A percentile compares a stretch with the other conserved stretches of the same genome.
Evolutionary conservation across 2,888 invertebrate genomes (phyloP).

Genomic region (Ectemnius continuus): DNA sequence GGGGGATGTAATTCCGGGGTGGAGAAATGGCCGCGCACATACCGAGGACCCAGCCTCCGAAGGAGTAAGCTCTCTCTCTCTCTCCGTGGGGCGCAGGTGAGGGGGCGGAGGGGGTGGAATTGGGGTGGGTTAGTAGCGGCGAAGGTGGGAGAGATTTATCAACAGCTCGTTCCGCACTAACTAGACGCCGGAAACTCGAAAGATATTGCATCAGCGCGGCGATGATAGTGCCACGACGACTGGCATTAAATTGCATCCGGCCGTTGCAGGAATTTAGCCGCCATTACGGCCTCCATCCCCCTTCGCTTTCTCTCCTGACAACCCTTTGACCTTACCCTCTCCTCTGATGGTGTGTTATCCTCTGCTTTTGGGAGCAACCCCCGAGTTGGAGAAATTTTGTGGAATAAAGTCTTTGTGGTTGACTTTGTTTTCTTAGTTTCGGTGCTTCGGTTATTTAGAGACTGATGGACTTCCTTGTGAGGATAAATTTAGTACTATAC

Average conservation of each 20-base stretch:
- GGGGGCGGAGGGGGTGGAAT: slow-evolving; percentile 22
- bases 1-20: slow-evolving; percentile 75
- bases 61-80: neutral
- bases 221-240: slow-evolving; percentile 74
- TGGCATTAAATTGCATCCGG: slow-evolving; percentile 76
- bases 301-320: slow-evolving; percentile 14
- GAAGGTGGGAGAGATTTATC: slow-evolving; percentile 71
- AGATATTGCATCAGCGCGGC: slow-evolving; percentile 76
- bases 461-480: too few relatives aligned
- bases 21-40: slow-evolving; percentile 76
- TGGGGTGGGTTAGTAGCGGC: slow-evolving; percentile 22
- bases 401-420: too few relatives aligned
- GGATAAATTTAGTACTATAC: too few relatives aligned
- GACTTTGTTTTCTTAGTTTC: too few relatives aligned
- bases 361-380: too few relatives aligned
- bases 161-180: slow-evolving; percentile 76
- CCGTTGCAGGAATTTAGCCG: slow-evolving; percentile 73
- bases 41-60: slow-evolving; percentile 54
- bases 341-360: neutral
- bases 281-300: slow-evolving; percentile 60
- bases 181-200: slow-evolving; percentile 75
- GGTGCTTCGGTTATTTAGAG: too few relatives aligned
- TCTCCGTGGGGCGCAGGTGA: slow-evolving; percentile 26
- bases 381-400: too few relatives aligned
- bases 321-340: slow-evolving; percentile 9